These are phyloP conservation scores for Elaphurus davidianus DNA, from an alignment of 2,113 vertebrate species.

Conservation along the genomic window DNA sequence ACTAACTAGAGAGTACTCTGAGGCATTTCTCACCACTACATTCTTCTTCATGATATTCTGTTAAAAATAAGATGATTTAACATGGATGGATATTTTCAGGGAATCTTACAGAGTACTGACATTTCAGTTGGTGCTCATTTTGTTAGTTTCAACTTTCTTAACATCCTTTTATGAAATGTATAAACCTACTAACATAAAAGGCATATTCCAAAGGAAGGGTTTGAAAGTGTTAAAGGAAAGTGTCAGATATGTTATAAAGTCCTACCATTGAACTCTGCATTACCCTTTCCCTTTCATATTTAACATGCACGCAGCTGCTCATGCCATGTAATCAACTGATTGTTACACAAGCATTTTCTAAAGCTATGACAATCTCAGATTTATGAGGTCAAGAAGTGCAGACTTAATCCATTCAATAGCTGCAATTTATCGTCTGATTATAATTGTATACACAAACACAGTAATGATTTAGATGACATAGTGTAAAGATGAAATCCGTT, in stretches of 20 bases:
- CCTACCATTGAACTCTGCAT: slow-evolving; percentile 83
- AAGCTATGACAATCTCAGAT: slow-evolving; percentile 94
- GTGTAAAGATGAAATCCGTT: slow-evolving; percentile 99
- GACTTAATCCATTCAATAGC: slow-evolving; percentile 97
- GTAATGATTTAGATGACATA: slow-evolving; percentile 99
- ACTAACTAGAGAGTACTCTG: not conserved
- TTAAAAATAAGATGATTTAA: not conserved
- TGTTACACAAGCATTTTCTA: slow-evolving; percentile 99
- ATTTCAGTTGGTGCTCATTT: not conserved
- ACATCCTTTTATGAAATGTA: not conserved
- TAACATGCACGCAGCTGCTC: slow-evolving; percentile 87
- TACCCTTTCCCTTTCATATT: slow-evolving; percentile 85
- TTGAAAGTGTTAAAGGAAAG: slow-evolving; percentile 72
- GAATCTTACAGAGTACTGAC: not conserved
- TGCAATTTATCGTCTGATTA: slow-evolving; percentile 99
- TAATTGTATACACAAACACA: slow-evolving; percentile 99
- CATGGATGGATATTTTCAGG: not conserved
- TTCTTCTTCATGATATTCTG: not conserved
- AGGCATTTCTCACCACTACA: not conserved
- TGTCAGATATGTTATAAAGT: slow-evolving; percentile 81
- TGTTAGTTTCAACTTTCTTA: not conserved
- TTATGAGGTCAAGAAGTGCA: slow-evolving; percentile 94
- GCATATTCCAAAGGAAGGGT: not conserved
- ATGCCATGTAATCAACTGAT: slow-evolving; percentile 99
- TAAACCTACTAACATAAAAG: not conserved